Percentiles rank a stretch among this genome's conserved stretches.
These are phyloP conservation scores for Nestor notabilis DNA, from an alignment of 2,113 vertebrate genomes.

Conservation along the genomic window DNA sequence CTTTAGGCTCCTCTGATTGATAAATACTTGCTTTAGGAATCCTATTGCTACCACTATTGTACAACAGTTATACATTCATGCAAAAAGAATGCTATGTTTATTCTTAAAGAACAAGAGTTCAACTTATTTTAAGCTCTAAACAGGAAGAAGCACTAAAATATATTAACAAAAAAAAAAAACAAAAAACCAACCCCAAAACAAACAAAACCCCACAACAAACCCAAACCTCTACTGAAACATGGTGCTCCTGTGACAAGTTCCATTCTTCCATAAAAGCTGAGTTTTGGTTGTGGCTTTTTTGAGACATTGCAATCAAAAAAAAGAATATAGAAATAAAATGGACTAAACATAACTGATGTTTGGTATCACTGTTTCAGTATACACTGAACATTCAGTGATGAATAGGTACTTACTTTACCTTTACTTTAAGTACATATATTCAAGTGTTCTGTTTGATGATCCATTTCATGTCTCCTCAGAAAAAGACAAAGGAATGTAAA, in stretches of 20 bases:
- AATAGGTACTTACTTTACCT: background rate
- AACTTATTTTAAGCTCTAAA: background rate
- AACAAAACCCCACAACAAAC: background rate
- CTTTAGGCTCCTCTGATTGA: background rate
- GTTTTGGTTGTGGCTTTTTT: background rate
- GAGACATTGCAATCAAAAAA: background rate
- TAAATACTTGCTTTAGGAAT: background rate
- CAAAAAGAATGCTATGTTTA: background rate
- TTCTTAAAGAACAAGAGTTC: background rate
- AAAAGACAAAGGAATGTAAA: background rate
- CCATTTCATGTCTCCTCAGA: background rate
- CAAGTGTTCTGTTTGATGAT: background rate
- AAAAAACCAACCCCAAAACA: background rate
- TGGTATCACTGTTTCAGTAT: background rate
- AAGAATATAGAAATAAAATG: background rate
- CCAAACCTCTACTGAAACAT: background rate
- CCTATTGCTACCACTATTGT: background rate
- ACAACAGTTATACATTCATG: background rate
- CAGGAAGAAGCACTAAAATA: background rate
- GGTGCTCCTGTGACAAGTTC: background rate
- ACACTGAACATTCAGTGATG: background rate
- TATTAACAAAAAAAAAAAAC: background rate
- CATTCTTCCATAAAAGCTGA: background rate
- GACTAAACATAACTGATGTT: background rate
- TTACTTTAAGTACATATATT: background rate